Percentiles rank a stretch among this genome's conserved stretches.
phyloP scores from a whole-genome alignment of 2,797 vertebrate genomes.

The Phoebastria nigripes region DNA sequence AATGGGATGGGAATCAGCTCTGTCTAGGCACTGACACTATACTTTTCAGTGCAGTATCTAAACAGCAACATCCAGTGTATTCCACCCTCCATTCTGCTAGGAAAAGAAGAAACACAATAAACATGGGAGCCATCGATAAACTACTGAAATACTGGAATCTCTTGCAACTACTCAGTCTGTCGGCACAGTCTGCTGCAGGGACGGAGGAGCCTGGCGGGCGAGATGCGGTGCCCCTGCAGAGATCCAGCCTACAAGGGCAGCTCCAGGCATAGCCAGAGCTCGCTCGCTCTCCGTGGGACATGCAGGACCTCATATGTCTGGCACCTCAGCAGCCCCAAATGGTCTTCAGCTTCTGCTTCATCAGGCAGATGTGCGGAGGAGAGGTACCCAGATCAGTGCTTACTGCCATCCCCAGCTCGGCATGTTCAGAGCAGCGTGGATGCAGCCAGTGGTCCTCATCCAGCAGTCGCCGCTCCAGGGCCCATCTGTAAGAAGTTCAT shows the following conservation, averaged over 20 bases:
- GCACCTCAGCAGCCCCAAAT: background rate
- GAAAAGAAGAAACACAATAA: background rate
- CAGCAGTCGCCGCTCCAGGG: background rate
- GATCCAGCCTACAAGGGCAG: background rate
- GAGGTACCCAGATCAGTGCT: background rate
- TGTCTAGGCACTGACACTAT: background rate
- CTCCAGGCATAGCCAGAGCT: background rate
- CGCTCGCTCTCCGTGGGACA: fast-evolving
- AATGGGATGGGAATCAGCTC: background rate
- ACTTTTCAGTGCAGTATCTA: background rate
- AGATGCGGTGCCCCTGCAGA: background rate
- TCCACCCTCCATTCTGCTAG: background rate
- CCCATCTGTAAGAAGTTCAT: background rate
- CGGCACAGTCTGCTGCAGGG: background rate
- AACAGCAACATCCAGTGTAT: background rate
- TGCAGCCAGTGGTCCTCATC: fast-evolving
- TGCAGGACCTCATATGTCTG: background rate
- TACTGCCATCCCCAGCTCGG: background rate
- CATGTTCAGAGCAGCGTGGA: background rate
- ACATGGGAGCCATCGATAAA: background rate
- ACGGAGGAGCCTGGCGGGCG: fast-evolving
- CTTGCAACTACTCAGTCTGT: background rate
- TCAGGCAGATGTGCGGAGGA: background rate
- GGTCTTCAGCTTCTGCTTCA: background rate
- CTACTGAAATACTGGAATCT: background rate